Conservation (phyloP, 2,888 invertebrate genomes). For the Andrena chrysosceles region DNA sequence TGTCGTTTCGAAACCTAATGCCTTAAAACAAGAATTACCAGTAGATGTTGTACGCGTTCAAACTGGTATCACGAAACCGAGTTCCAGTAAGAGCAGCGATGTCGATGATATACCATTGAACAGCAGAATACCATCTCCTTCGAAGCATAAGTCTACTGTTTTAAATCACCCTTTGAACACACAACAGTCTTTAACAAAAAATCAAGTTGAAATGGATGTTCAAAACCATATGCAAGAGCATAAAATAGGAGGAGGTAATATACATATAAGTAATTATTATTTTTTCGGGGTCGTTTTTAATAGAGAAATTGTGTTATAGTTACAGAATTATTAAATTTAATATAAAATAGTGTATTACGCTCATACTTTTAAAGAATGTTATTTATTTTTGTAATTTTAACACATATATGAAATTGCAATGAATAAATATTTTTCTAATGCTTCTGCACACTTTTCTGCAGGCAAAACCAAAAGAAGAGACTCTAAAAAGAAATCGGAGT, state of each 20-base stretch:
- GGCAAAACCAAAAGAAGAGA: constrained; percentile 86
- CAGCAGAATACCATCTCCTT: constrained; percentile 83
- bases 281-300: neutral
- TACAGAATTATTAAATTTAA: neutral
- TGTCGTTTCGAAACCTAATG: constrained; percentile 80
- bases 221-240: constrained; percentile 83
- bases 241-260: constrained; percentile 84
- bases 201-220: constrained; percentile 79
- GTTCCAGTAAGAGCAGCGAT: constrained; percentile 80
- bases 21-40: constrained; percentile 80
- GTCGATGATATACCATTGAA: constrained; percentile 83
- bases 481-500: constrained; percentile 87
- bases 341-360: neutral
- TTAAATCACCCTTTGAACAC: constrained; percentile 77
- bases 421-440: neutral
- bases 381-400: neutral
- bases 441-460: constrained; percentile 57
- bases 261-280: constrained; percentile 16
- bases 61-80: constrained; percentile 74
- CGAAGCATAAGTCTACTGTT: constrained; percentile 80
- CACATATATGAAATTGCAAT: neutral
- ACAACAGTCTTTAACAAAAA: constrained; percentile 78
- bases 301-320: neutral
- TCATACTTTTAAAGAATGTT: neutral
- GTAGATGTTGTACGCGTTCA: constrained; percentile 73